Conservation (phyloP, 2,797 vertebrate species). For the Etheostoma perlongum region DNA sequence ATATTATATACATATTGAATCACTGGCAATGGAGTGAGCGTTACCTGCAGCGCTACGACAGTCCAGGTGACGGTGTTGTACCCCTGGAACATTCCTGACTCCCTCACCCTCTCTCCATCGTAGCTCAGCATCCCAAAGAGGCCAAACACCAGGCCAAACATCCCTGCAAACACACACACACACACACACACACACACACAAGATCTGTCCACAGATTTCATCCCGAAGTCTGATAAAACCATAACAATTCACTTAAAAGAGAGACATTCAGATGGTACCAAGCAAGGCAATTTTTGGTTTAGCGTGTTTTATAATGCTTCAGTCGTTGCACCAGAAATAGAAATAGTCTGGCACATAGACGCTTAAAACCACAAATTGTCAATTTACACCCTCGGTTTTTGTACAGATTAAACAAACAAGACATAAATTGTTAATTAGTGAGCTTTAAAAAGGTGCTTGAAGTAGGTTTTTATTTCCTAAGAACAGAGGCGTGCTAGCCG, state of each 20-base stretch:
- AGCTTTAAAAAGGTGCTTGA: neutral
- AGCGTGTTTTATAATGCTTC: too few relatives aligned
- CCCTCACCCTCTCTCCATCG: constrained; percentile 91
- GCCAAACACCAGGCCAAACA: constrained; percentile 96
- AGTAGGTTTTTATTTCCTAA: neutral
- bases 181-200: neutral
- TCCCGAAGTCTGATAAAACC: neutral
- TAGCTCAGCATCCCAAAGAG: constrained; percentile 94
- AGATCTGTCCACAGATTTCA: neutral
- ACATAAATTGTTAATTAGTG: neutral
- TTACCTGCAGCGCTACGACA: constrained; percentile 95
- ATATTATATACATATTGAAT: neutral
- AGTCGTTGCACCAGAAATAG: neutral
- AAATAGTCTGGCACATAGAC: neutral
- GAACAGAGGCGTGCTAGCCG: neutral
- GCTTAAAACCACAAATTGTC: neutral
- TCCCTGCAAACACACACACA: constrained; percentile 80
- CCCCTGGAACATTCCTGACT: constrained; percentile 97
- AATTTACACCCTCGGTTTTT: neutral
- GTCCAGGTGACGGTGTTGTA: constrained; percentile 95
- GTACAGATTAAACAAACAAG: neutral
- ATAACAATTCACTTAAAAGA: neutral
- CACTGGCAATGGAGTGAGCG: neutral
- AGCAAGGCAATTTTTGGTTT: neutral
- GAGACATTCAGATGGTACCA: neutral